These are phyloP conservation scores for Scytalopus superciliaris DNA, from an alignment of 2,113 vertebrate genomes.

Conservation along the genomic window DNA sequence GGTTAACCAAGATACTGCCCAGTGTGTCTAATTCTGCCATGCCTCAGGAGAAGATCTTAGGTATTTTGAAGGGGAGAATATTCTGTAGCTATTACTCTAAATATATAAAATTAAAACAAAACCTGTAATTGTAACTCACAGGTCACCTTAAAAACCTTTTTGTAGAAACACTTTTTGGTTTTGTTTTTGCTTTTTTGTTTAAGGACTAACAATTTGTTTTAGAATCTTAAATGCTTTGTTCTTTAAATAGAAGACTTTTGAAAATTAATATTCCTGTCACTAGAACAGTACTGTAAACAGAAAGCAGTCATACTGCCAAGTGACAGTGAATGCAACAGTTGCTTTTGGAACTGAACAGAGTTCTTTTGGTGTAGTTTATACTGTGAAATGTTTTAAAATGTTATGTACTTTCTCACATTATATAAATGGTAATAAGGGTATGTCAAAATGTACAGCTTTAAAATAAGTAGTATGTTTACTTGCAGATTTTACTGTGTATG, in stretches of 20 bases:
- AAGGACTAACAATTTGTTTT: background rate
- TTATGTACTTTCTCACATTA: background rate
- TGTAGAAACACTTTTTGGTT: background rate
- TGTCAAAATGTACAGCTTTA: background rate
- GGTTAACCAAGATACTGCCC: background rate
- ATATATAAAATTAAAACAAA: background rate
- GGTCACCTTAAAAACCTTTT: background rate
- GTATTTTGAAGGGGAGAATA: background rate
- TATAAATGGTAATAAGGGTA: background rate
- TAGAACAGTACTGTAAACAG: background rate
- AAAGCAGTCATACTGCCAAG: background rate
- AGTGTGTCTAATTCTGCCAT: background rate
- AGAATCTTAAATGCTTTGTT: background rate
- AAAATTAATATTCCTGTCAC: slow-evolving; percentile 45
- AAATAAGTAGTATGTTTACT: background rate
- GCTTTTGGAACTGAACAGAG: background rate
- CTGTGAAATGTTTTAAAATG: background rate
- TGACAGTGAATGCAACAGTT: background rate
- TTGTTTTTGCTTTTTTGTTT: background rate
- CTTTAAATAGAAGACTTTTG: background rate
- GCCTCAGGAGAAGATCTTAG: background rate
- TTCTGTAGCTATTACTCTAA: background rate
- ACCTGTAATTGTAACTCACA: background rate
- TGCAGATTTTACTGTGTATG: background rate
- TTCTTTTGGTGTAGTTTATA: background rate